Evolutionary conservation across 2,888 invertebrate species (phyloP).

Genomic region (Hypercompe scribonia): DNA sequence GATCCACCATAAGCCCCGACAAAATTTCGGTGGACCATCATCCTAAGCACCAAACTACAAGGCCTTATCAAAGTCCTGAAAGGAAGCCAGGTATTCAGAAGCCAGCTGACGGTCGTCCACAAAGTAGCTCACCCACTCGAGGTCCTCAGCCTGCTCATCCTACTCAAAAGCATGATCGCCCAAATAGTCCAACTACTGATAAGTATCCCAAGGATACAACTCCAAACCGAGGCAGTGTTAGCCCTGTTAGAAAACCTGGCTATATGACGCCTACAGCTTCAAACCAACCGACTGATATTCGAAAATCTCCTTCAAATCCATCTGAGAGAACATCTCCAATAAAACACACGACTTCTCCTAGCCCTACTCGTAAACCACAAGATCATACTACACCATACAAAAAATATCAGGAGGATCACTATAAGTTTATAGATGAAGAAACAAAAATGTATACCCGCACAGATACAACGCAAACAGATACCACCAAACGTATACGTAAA

Average conservation of each 20-base stretch:
- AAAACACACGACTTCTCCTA: conserved; percentile 46
- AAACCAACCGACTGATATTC: conserved; percentile 45
- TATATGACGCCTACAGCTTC: conserved; percentile 69
- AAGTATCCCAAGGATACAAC: conserved; percentile 33
- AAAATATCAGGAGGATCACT: conserved; percentile 62
- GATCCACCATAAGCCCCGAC: conserved; percentile 37
- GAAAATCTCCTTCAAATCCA: conserved; percentile 42
- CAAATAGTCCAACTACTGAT: conserved; percentile 20
- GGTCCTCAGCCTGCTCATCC: conserved; percentile 22
- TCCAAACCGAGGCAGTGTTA: conserved; percentile 41
- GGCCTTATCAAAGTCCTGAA: conserved; percentile 58
- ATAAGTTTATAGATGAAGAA: conserved; percentile 78
- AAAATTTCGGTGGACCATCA: conserved; percentile 19
- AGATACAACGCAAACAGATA: conserved; percentile 49
- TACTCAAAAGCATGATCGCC: conserved; percentile 31
- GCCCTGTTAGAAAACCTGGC: conserved; percentile 63
- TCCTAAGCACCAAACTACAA: conserved; percentile 26
- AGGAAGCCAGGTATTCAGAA: conserved; percentile 46
- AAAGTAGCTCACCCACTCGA: conserved; percentile 36
- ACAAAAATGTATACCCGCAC: conserved; percentile 71
- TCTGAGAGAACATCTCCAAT: conserved; percentile 55
- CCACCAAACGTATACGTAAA: conserved; percentile 24
- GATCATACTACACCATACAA: conserved; percentile 30
- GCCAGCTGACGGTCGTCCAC: conserved; percentile 25
- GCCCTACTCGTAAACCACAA: conserved; percentile 53